Conservation (phyloP, 2,113 vertebrate species). For the Hydrochoerus hydrochaeris region DNA sequence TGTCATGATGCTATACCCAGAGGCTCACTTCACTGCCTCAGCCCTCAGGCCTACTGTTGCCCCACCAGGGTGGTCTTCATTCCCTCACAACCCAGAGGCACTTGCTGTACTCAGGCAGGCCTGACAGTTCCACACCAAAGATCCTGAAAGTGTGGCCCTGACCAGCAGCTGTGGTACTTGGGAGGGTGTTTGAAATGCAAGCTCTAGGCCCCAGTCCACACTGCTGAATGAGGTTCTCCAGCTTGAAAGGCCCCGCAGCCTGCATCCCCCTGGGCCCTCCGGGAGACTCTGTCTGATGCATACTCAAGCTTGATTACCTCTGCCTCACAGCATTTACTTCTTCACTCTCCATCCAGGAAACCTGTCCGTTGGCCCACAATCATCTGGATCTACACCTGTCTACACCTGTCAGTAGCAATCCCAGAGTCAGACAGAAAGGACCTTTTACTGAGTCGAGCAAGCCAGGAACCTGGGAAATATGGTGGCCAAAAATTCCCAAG, state of each 20-base stretch:
- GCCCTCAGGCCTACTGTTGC: background rate
- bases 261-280: background rate
- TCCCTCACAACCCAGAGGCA: background rate
- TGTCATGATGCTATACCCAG: background rate
- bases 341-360: background rate
- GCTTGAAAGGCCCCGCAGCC: background rate
- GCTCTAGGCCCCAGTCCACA: background rate
- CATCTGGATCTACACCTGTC: background rate
- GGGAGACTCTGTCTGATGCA: background rate
- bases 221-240: background rate
- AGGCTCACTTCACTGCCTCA: background rate
- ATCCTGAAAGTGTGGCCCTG: background rate
- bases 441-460: background rate
- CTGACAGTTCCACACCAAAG: background rate
- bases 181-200: background rate
- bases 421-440: background rate
- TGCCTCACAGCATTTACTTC: background rate
- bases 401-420: background rate
- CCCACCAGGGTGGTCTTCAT: background rate
- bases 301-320: background rate
- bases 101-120: background rate
- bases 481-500: background rate
- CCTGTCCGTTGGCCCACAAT: background rate
- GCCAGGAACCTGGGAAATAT: background rate
- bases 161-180: background rate